These are phyloP conservation scores for Thecophora atra DNA, from an alignment of 2,888 invertebrate genomes.

Conservation along the genomic window DNA sequence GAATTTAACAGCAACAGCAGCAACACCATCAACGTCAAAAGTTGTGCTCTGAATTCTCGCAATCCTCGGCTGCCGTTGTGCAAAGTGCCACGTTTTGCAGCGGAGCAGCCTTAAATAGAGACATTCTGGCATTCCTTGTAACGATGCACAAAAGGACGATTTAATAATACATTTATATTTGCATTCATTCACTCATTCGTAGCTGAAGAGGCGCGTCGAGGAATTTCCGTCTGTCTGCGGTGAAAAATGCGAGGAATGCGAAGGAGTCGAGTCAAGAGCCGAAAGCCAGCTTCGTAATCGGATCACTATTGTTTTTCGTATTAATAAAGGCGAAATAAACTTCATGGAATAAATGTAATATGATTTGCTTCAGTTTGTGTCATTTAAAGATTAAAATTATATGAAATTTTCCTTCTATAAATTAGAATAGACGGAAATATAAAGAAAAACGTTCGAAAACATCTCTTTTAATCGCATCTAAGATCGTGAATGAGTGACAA, in stretches of 20 bases:
- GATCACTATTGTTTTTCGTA: too few species aligned
- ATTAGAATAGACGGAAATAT: too few species aligned
- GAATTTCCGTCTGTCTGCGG: background rate
- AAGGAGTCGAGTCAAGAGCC: too few species aligned
- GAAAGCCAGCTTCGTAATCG: too few species aligned
- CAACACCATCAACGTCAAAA: background rate
- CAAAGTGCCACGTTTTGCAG: background rate
- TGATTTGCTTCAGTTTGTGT: too few species aligned
- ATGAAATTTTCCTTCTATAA: too few species aligned
- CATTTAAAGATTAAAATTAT: too few species aligned
- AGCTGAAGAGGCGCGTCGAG: background rate
- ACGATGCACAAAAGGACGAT: conserved; percentile 37
- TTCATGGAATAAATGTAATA: too few species aligned
- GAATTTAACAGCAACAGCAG: background rate
- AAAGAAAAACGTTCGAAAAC: too few species aligned
- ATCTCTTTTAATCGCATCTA: too few species aligned
- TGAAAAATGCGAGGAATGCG: background rate
- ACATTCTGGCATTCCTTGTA: conserved; percentile 22
- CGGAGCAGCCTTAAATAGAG: background rate
- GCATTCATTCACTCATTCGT: conserved; percentile 27
- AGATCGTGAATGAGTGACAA: too few species aligned
- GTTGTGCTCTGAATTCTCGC: conserved; percentile 14
- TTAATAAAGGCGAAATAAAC: too few species aligned
- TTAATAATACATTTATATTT: conserved; percentile 35
- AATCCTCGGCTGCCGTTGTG: conserved; percentile 7